Conservation (phyloP, 2,888 invertebrate genomes). For the Rutpela maculata region DNA sequence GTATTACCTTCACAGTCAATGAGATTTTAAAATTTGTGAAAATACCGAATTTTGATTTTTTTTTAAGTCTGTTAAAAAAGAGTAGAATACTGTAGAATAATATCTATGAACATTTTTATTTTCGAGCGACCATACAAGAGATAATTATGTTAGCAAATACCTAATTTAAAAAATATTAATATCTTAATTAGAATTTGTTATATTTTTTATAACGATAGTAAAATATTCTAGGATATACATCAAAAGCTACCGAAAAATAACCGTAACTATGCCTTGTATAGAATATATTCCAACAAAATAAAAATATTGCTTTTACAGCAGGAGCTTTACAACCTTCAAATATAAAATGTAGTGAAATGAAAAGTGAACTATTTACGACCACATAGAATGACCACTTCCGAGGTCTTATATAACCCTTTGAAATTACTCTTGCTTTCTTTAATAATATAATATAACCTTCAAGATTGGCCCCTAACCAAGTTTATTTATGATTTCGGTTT, state of each 20-base stretch:
- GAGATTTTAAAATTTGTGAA: no score
- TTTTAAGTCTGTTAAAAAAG: no score
- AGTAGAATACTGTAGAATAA: no score
- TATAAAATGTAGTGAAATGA: conserved; percentile 62
- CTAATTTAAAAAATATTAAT: no score
- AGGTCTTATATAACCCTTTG: conserved; percentile 66
- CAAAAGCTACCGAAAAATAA: not conserved
- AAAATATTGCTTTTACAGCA: conserved; percentile 29
- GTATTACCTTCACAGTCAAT: no score
- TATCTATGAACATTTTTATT: no score
- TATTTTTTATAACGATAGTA: no score
- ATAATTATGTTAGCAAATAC: no score
- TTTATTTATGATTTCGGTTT: conserved; percentile 53
- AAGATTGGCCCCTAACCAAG: conserved; percentile 43
- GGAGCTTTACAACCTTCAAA: conserved; percentile 45
- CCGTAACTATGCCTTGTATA: not conserved
- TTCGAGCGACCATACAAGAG: no score
- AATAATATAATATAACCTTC: conserved; percentile 52
- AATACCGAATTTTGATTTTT: no score
- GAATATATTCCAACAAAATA: not conserved
- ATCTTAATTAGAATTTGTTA: no score
- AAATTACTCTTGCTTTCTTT: conserved; percentile 65
- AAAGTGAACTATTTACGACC: conserved; percentile 68
- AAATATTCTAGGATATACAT: no score
- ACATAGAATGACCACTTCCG: conserved; percentile 62